phyloP scores from a whole-genome alignment of 2,888 invertebrate species.

The Ctena decussata region DNA sequence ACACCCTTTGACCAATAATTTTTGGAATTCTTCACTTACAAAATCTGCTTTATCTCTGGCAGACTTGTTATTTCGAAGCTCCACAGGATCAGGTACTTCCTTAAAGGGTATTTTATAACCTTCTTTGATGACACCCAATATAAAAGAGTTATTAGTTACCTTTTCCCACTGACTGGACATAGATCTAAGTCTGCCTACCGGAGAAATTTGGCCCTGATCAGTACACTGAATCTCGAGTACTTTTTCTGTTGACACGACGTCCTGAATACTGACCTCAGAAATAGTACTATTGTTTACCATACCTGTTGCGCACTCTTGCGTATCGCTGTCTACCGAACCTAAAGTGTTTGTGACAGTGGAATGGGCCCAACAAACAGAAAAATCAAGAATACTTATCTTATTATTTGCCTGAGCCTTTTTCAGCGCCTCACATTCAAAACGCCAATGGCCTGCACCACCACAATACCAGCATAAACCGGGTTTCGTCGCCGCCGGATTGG shows the following conservation, averaged over 20 bases:
- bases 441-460: conserved; percentile 13
- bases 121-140: background rate
- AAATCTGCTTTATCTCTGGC: conserved; percentile 19
- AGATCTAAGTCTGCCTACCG: background rate
- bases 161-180: background rate
- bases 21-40: conserved; percentile 40
- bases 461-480: background rate
- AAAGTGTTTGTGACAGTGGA: background rate
- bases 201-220: background rate
- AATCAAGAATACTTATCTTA: background rate
- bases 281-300: no score
- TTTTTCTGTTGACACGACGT: no score
- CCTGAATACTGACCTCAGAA: no score
- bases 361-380: background rate
- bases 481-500: background rate
- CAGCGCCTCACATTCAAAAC: background rate
- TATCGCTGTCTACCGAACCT: background rate
- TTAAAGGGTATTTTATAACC: conserved; percentile 46
- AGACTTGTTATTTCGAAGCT: conserved; percentile 40
- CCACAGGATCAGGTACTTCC: conserved; percentile 1
- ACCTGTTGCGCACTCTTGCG: no score
- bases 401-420: background rate
- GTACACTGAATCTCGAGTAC: no score
- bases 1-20: conserved; percentile 36
- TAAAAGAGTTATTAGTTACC: background rate